Evolutionary conservation across 2,888 invertebrate genomes (phyloP), one percentile per base, ranked within the genome.

Genomic region (Drosophila neonasuta): DNA sequence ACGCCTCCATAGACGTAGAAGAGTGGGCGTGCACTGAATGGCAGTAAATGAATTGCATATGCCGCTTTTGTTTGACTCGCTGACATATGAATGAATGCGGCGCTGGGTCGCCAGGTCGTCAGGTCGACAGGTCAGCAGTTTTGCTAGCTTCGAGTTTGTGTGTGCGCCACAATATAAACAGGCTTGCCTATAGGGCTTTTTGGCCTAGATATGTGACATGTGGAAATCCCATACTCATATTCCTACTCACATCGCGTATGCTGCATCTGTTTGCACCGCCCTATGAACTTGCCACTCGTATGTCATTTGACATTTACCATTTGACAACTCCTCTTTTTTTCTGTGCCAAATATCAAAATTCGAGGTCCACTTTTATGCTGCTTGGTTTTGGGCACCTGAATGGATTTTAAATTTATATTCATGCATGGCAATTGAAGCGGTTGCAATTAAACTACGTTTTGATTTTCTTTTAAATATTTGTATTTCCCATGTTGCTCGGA

Each of bases 1-100:
- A 24, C 24, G 24, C 24, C 24, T 24, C 24, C 24, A 36, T 36
- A 11, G 36, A 34, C 34, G 36, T 11, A 11, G n/a, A n/a, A 39
- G 52, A 30, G 24, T 61, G 57, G 74, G 74, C 68, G 74, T 68
- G 54, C 59, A 61, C 41, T 74, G 71, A 71, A 78, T 66, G 67
- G 74, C 68, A 76, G 74, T 82, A 82, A 86, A 87, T 82, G 87
- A 87, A 86, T 87, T 87, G 77, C 80, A 82, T 81, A 77, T 76
- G 86, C 52, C 65, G 77, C 86, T 64, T 73, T 87, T 82, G 87
- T 87, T 81, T 68, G 50, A 71, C 66, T 55, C 55, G 51, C 66
- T 81, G 74, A 79, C 68, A 73, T 76, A 52, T 79, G 77, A 79
- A 85, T 86, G 78, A 69, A 70, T 67, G 54, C 56, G 44, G 8